phyloP scores from a whole-genome alignment of 2,797 vertebrate species.

The Sebastes goodei region DNA sequence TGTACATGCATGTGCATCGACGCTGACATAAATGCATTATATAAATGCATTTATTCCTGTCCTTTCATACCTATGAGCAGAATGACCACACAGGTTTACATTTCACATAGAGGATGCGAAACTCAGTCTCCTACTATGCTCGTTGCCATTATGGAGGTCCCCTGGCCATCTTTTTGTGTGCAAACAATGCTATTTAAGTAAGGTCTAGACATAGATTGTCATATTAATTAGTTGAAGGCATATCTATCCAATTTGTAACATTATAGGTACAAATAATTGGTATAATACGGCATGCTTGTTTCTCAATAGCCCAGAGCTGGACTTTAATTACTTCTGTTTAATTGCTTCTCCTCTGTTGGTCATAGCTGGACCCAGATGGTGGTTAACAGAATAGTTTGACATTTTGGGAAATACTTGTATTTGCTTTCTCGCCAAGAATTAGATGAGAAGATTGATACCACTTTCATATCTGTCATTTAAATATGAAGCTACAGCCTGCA shows the following conservation, averaged over 20 bases:
- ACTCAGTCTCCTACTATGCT: background rate
- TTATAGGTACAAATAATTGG: background rate
- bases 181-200: background rate
- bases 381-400: background rate
- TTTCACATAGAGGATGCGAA: background rate
- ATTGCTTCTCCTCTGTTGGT: background rate
- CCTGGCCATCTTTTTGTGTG: background rate
- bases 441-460: background rate
- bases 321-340: background rate
- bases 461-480: background rate
- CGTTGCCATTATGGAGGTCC: conserved; percentile 18
- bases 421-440: background rate
- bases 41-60: background rate
- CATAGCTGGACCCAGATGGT: background rate
- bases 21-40: background rate
- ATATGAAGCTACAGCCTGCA: background rate
- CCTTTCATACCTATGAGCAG: background rate
- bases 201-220: background rate
- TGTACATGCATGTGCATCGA: background rate
- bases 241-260: background rate
- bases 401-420: background rate
- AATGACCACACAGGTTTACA: background rate
- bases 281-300: background rate
- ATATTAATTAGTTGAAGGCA: background rate
- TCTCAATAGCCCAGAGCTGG: background rate